Evolutionary conservation across 1,140 invertebrate species (phyloP).

Genomic region (Plodia interpunctella): DNA sequence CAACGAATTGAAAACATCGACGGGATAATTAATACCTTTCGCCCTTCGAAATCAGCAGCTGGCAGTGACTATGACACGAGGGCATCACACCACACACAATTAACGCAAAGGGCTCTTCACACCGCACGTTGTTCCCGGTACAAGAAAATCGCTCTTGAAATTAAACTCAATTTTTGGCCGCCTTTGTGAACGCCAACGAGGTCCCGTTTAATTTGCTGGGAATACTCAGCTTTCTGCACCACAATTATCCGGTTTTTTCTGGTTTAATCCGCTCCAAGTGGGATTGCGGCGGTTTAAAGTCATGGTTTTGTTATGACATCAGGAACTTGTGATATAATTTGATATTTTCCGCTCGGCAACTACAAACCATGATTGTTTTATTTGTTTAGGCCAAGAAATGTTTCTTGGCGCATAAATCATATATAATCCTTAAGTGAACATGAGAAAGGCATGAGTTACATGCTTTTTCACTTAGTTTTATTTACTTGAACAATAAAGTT

Average conservation of each 20-base stretch:
- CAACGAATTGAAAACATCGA: slow-evolving; percentile 42
- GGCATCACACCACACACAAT: slow-evolving; percentile 54
- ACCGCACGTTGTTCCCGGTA: slow-evolving; percentile 45
- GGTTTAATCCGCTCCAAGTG: slow-evolving; percentile 18
- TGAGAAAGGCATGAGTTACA: too few species aligned
- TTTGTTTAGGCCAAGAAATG: too few species aligned
- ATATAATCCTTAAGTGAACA: too few species aligned
- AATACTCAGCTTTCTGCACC: slow-evolving; percentile 29
- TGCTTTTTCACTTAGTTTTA: too few species aligned
- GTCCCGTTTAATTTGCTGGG: slow-evolving; percentile 34
- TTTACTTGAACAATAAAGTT: too few species aligned
- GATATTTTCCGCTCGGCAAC: too few species aligned
- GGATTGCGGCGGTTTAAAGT: slow-evolving; percentile 19
- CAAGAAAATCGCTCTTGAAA: slow-evolving; percentile 54
- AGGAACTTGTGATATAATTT: background rate
- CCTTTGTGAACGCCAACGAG: slow-evolving; percentile 27
- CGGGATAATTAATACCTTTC: slow-evolving; percentile 53
- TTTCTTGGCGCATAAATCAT: too few species aligned
- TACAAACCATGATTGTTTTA: too few species aligned
- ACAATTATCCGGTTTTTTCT: slow-evolving; percentile 44
- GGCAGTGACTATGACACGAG: slow-evolving; percentile 29
- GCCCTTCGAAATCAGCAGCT: slow-evolving; percentile 38
- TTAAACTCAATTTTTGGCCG: slow-evolving; percentile 54
- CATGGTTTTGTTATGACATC: slow-evolving; percentile 22
- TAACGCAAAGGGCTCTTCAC: slow-evolving; percentile 43